Base-by-base conservation (phyloP, 1,140 invertebrate genomes). In the Polyergus mexicanus region DNA sequence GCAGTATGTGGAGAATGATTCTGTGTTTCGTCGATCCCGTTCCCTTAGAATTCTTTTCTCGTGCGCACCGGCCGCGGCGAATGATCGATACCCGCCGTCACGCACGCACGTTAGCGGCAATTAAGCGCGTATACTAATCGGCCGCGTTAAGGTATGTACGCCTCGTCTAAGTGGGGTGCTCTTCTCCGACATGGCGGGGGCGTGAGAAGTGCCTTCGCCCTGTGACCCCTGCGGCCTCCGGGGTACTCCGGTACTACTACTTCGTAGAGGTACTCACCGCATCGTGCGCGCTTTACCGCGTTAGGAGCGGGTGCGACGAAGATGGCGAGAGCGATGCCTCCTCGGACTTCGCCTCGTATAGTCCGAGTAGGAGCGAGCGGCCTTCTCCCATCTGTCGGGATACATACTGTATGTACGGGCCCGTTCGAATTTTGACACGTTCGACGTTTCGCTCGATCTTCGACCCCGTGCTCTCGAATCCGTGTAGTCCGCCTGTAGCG, bases 141-240 rank as follows among this genome's bases (percentile, higher is more conserved):
- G 88, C 86, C 93, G 92, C 89, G 90, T 94, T 93, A 93, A 93
- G 91, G 91, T 94, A 93, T 93, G 92, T 93, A 92, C 90, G 88
- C 88, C 89, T 91, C 89, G 89, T 92, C 91, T 94, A 94, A 94
- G 93, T 94, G 92, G 92, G 91, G 92, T 94, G 91, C 92, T 93
- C 91, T 89, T 87, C 92, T 90, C 89, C 85, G 90, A 92, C 89
- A 93, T 92, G 91, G 93, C 92, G 94, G 93, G 94, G 94, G 94
- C 94, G 94, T 95, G 94, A 95, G 94, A 95, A 95, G 94, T 94
- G 94, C 94, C 94, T 94, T 94, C 93, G 94, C 93, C 94, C 94
- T 95, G 93, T 94, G 94, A 95, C 94, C 94, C 93, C 93, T 91
- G 90, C 92, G 91, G 90, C 93, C 92, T 91, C 84, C 77, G 58